Percentiles rank a stretch among this genome's conserved stretches.
phyloP scores from a whole-genome alignment of 2,113 vertebrate species.

The Heliornis fulica region DNA sequence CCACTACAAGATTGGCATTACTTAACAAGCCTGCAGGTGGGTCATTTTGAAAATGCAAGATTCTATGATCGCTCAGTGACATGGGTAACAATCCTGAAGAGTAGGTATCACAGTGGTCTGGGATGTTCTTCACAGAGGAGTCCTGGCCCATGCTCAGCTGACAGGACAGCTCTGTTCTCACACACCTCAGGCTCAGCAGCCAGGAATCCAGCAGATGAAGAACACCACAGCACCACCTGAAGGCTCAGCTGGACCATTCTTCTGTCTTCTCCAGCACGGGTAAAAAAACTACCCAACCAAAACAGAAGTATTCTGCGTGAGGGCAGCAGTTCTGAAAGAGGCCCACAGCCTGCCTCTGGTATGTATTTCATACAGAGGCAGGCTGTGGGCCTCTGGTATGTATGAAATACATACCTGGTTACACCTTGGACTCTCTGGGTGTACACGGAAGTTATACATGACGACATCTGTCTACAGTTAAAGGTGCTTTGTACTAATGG shows the following conservation, averaged over 20 bases:
- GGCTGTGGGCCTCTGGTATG: rapidly evolving
- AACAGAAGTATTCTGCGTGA: background rate
- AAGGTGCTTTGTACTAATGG: background rate
- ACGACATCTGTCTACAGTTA: background rate
- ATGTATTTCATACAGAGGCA: too few species aligned
- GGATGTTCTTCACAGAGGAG: background rate
- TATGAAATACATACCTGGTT: too few species aligned
- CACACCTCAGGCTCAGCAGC: background rate
- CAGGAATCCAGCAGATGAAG: background rate
- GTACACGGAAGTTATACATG: background rate
- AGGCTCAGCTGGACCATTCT: background rate
- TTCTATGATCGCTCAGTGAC: rapidly evolving
- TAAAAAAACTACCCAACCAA: background rate
- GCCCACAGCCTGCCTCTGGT: too few species aligned
- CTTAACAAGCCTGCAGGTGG: background rate
- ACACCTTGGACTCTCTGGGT: background rate
- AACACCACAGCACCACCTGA: constrained; percentile 13
- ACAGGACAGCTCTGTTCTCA: background rate
- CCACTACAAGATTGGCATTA: background rate
- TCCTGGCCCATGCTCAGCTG: background rate
- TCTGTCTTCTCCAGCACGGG: background rate
- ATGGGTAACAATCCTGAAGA: background rate
- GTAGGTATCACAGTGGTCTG: background rate
- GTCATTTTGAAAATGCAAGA: background rate
- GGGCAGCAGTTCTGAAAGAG: background rate